Base-by-base conservation (phyloP, 2,888 invertebrate species). In the Periphyllus acericola region DNA sequence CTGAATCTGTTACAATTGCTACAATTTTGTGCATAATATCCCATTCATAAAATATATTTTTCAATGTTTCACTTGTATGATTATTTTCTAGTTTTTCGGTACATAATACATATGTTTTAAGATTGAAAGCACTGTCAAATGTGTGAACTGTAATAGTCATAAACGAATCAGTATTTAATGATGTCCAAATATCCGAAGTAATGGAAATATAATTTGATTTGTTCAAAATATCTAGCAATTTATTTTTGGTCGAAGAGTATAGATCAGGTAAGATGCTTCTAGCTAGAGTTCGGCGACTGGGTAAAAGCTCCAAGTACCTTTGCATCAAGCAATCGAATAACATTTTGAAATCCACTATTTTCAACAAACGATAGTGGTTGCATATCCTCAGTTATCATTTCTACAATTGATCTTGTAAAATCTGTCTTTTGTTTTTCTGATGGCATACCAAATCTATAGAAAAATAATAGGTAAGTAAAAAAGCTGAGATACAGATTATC, bases 121-220 rank as follows among this genome's bases (percentile, higher is more conserved):
- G 71, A 89, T 89, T 88, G 71, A 89, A 87, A 55, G 90, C 29
- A 32, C 46, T 76, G 82, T 87, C 85, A 76, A 90, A 90, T 89
- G 90, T 90, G 89, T 91, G 90, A 55, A 85, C 68, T 6, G 90
- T 90, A n/a, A 90, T 89, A 25, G 90, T 90, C 9, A 90, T 84
- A 88, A 90, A 91, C 1, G 90, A 76, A 78, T 81, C 89, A 52
- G 89, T 90, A 83, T 89, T 90, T 79, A 90, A 90, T 9, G 90
- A 91, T 21, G 90, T 90, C 90, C 90, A 90, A 8, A 91, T 90
- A 82, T 91, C 90, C 71, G 91, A 90, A 29, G 90, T 91, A 46
- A 90, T 88, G 32, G 90, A 89, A 80, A 90, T 79, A 89, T 89
- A 14, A 72, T 89, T 72, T 17, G 90, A 83, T 68, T 89, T 25